Evolutionary conservation across 2,888 invertebrate genomes (phyloP).

Genomic region (Idaea straminata): DNA sequence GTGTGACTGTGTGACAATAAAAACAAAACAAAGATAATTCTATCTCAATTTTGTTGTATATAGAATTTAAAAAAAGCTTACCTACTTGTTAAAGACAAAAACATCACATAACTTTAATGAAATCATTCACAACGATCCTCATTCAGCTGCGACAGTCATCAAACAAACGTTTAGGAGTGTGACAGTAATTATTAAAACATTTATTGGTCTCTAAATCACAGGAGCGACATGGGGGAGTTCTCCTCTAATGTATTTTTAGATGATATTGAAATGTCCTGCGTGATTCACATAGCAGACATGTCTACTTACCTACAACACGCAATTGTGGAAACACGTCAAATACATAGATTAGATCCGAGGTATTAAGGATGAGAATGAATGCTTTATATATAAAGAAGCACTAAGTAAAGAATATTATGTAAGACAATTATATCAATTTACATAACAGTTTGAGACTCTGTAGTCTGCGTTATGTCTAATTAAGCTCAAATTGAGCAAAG

Average conservation of each 20-base stretch:
- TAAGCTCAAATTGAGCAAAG: neutral
- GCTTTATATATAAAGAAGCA: neutral
- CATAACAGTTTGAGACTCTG: constrained; percentile 2
- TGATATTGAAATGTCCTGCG: constrained; percentile 40
- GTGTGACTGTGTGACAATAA: neutral
- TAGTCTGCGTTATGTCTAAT: neutral
- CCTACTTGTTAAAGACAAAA: neutral
- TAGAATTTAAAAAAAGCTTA: neutral
- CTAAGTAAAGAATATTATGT: neutral
- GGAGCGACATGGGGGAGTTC: constrained; percentile 31
- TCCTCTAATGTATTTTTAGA: constrained; percentile 44
- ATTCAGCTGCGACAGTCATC: constrained; percentile 22
- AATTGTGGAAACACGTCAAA: neutral
- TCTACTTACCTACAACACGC: constrained; percentile 10
- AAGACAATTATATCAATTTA: neutral
- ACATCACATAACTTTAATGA: constrained; percentile 3
- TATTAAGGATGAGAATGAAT: neutral
- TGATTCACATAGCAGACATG: constrained; percentile 34
- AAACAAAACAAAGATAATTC: neutral
- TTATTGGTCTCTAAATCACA: constrained; percentile 46
- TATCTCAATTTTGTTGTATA: neutral
- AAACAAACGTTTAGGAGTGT: constrained; percentile 26
- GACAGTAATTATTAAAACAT: constrained; percentile 36
- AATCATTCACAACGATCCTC: constrained; percentile 17
- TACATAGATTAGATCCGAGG: neutral